Evolutionary conservation across 2,888 invertebrate species (phyloP), one percentile per base, ranked within the genome.

Genomic region (Sinohyriopsis cumingii): DNA sequence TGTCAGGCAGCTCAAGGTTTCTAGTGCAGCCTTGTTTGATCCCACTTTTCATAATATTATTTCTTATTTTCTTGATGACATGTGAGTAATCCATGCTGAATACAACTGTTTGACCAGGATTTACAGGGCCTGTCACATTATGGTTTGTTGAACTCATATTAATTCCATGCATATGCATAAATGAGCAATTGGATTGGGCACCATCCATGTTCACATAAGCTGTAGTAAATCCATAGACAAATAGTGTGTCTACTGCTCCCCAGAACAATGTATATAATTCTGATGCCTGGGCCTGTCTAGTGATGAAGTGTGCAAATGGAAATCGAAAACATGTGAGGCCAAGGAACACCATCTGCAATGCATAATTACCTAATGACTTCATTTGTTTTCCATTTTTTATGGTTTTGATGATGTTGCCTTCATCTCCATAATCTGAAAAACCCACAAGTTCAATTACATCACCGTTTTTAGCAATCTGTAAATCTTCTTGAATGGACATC

Each of bases 271-370:
- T 53, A 68, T 72, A 71, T 19, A 77, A 9, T 25, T 77, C 45
- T 5, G 77, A 59, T n/a, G 67, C 69, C 20, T 68, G 67, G 19
- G 70, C 28, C 28, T 62, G 54, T 20, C 63, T 63, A 5, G 74
- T 71, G 1, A 73, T 28, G 55, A 73, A 73, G 64, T 73, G 69
- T 2, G 69, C 60, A 66, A 77, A 57, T 4, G 72, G 76, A 60
- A 76, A 78, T 54, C 76, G 18, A 56, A 78, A 78, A 6, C 73
- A 70, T 5, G 66, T 72, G 7, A 71, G 57, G 28, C 76, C 74
- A 7, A 73, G 62, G 59, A 76, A 76, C 5, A 78, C 28, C 28
- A 75, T 59, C 53, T 77, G 73, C 3, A 75, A 56, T 5, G 71
- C 68, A 61, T 77, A 71, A 20, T 67, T 77, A 18, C 71, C 77